Conservation (phyloP, 2,113 vertebrate genomes). For the Salminus brasiliensis region DNA sequence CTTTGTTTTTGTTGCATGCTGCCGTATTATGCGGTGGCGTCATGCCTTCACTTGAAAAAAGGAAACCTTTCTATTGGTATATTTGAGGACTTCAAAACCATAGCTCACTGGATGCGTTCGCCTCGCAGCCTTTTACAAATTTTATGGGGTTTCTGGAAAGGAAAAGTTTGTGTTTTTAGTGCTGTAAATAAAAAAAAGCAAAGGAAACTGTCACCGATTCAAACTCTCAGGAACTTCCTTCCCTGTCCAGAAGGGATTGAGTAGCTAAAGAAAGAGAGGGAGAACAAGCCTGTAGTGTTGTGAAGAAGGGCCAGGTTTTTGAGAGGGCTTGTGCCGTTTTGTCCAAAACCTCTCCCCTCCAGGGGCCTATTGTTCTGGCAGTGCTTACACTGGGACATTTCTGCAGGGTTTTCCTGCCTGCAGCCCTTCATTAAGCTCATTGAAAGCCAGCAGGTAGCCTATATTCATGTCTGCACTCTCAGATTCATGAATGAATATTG, state of each 20-base stretch:
- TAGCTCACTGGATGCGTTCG: no score
- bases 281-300: background rate
- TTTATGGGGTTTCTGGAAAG: background rate
- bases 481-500: background rate
- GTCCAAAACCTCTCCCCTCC: slow-evolving; percentile 35
- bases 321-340: slow-evolving; percentile 18
- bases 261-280: background rate
- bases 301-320: slow-evolving; percentile 20
- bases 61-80: no score
- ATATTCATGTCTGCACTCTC: background rate
- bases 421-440: background rate
- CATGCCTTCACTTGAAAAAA: no score
- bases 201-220: slow-evolving; percentile 28
- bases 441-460: background rate
- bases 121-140: no score
- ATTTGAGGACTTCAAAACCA: no score
- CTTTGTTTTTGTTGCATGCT: no score
- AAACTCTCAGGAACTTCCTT: slow-evolving; percentile 17
- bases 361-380: slow-evolving; percentile 44
- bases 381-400: slow-evolving; percentile 23
- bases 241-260: slow-evolving; percentile 3
- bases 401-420: slow-evolving; percentile 25
- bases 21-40: no score
- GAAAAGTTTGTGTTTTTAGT: background rate
- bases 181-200: slow-evolving; percentile 17